Conservation (phyloP, 2,888 invertebrate species). For the Erebia palarica region DNA sequence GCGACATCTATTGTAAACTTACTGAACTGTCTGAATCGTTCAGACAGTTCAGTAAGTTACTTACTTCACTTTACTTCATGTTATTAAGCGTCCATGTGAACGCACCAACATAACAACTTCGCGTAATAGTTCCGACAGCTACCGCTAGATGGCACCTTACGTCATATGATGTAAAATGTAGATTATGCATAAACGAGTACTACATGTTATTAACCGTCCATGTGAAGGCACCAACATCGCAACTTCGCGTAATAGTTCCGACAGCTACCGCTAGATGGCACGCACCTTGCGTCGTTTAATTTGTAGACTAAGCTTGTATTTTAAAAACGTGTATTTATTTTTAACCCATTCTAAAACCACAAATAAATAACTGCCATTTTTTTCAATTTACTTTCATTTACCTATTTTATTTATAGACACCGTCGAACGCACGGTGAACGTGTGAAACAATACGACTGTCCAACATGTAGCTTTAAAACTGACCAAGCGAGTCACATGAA, state of each 20-base stretch:
- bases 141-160: slow-evolving; percentile 9
- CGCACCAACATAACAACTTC: not conserved
- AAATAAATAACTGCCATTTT: not conserved
- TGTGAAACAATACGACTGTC: slow-evolving; percentile 82
- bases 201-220: too few species aligned
- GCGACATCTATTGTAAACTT: slow-evolving; percentile 8
- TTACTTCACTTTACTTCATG: too few species aligned
- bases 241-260: not conserved
- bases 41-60: too few species aligned
- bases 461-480: slow-evolving; percentile 86
- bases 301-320: not conserved
- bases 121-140: not conserved
- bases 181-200: not conserved
- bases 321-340: too few species aligned
- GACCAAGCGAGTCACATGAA: slow-evolving; percentile 87
- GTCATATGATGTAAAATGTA: too few species aligned
- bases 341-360: too few species aligned
- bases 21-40: not conserved
- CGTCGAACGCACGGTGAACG: slow-evolving; percentile 79
- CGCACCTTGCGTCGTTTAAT: not conserved
- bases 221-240: too few species aligned
- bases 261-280: slow-evolving; percentile 8
- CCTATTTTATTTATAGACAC: slow-evolving; percentile 77
- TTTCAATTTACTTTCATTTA: not conserved
- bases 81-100: too few species aligned